Base-by-base conservation (phyloP, 2,888 invertebrate genomes). In the Capitulum mitella region DNA sequence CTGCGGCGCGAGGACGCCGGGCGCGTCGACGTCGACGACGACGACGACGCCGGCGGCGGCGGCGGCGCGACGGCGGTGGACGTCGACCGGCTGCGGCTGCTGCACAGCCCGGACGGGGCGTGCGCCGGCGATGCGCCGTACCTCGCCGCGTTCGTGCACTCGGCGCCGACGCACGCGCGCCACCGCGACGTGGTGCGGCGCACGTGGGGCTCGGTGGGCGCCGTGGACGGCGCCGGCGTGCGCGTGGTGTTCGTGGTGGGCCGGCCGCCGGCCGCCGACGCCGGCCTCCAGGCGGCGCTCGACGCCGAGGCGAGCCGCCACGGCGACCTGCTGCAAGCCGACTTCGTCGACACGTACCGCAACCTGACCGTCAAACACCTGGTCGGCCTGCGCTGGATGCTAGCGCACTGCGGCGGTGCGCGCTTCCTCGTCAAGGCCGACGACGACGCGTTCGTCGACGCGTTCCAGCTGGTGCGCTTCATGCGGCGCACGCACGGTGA, bases 371-470 rank as follows among this genome's bases (percentile, higher is more conserved):
- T 80, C 75, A 83, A 83, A 74, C 82, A 82, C 46, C 78, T 82
- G 19, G 80, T 81, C 78, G 82, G 82, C 22, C 78, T 83, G 64
- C 77, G 74, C 8, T 83, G 83, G 83, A 80, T 82, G 10, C 48
- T 75, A 8, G n/a, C 34, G 3, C 78, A 81, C 77, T 83, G 83
- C 64, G 58, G 79, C 16, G 70, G 77, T 26, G 81, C 82, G 10
- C 78, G 78, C 14, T 82, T 81, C 75, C 32, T 82, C 3, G 58
- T 83, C n/a, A 83, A 83, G 78, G 81, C 82, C 78, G 83, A 83
- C 75, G 83, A 83, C 58, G 83, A 83, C 74, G 83, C 83, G 26
- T 83, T 83, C 75, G 80, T 83, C 29, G 83, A 83, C 77, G 79
- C 80, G 22, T 77, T 75, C 34, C 80, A 76, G 48, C 77, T 81